Percentiles rank a stretch among this genome's conserved stretches.
These are phyloP conservation scores for Scomber scombrus DNA, from an alignment of 2,113 vertebrate species.

Conservation along the genomic window DNA sequence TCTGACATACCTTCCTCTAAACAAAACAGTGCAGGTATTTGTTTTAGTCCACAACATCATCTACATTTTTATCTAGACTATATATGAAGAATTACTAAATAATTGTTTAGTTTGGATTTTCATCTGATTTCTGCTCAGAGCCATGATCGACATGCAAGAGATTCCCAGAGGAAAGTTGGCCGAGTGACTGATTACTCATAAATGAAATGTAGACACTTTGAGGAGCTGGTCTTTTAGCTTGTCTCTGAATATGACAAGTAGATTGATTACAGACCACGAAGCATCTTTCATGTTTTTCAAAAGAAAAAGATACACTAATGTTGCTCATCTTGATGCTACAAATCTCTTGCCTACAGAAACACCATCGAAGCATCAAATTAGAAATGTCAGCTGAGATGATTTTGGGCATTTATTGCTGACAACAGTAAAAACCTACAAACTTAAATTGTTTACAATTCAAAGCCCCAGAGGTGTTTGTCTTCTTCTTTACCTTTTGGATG, in stretches of 20 bases:
- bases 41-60: neutral
- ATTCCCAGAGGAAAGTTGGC: too few relatives aligned
- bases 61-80: neutral
- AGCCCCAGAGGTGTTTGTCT: neutral
- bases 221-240: neutral
- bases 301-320: neutral
- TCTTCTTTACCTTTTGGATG: constrained; percentile 1
- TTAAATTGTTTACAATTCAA: constrained; percentile 15
- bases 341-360: neutral
- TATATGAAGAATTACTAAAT: neutral
- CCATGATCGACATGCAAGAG: neutral
- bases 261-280: neutral
- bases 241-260: neutral
- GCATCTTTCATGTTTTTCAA: neutral
- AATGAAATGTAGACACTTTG: neutral
- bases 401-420: neutral
- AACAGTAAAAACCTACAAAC: neutral
- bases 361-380: constrained; percentile 40
- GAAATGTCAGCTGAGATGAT: constrained; percentile 34
- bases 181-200: neutral
- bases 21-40: too few relatives aligned
- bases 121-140: neutral
- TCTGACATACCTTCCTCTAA: too few relatives aligned
- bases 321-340: neutral
- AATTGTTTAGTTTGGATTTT: neutral